phyloP scores from a whole-genome alignment of 2,113 vertebrate species.

The Oreochromis spilurus region DNA sequence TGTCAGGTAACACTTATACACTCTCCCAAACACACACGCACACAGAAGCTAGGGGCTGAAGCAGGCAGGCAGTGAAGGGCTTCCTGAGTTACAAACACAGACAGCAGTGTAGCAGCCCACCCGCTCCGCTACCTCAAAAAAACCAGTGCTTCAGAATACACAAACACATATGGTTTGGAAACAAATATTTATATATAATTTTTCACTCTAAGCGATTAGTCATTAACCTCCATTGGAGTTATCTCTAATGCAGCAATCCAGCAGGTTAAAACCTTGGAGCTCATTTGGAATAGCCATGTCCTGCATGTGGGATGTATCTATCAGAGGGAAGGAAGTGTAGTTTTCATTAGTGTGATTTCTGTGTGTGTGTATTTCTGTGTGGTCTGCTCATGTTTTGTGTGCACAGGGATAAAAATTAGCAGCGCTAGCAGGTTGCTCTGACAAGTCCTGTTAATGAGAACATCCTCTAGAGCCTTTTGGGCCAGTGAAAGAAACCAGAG shows the following conservation, averaged over 20 bases:
- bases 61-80: constrained; percentile 19
- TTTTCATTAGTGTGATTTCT: background rate
- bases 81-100: constrained; percentile 41
- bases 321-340: background rate
- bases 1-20: constrained; percentile 31
- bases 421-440: constrained; percentile 80
- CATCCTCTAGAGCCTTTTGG: constrained; percentile 70
- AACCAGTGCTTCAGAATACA: constrained; percentile 3
- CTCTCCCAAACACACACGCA: background rate
- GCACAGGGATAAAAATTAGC: constrained; percentile 74
- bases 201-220: background rate
- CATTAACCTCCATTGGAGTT: constrained; percentile 17
- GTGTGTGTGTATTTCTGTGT: background rate
- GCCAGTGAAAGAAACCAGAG: constrained; percentile 66
- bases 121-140: background rate
- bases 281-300: background rate
- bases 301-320: background rate
- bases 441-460: constrained; percentile 84
- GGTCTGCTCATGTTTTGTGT: constrained; percentile 19
- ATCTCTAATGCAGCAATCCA: constrained; percentile 48
- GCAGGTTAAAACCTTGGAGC: constrained; percentile 27
- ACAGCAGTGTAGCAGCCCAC: constrained; percentile 1
- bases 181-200: constrained; percentile 25
- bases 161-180: constrained; percentile 35
- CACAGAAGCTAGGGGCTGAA: constrained; percentile 21